phyloP scores from a whole-genome alignment of 2,113 vertebrate species.

The Perca schrenkii region DNA sequence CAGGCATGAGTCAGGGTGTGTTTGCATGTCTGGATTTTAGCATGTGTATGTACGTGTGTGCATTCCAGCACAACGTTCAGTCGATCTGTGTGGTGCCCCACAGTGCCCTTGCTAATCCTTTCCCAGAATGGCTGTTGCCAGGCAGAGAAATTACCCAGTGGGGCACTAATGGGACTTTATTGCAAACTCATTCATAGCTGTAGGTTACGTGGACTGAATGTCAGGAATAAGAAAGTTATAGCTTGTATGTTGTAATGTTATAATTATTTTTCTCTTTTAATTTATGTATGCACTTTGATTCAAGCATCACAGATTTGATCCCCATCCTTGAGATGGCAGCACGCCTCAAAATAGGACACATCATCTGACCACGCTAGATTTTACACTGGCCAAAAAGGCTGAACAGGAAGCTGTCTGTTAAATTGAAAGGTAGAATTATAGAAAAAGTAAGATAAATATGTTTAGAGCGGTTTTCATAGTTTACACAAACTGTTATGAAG shows the following conservation, averaged over 20 bases:
- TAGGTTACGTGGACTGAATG: not conserved
- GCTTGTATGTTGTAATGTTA: not conserved
- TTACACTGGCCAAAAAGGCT: not conserved
- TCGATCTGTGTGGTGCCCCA: slow-evolving; percentile 52
- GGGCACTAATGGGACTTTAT: slow-evolving; percentile 42
- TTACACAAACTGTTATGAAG: not conserved
- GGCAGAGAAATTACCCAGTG: slow-evolving; percentile 74
- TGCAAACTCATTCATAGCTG: slow-evolving; percentile 36
- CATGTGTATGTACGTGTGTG: slow-evolving; percentile 29
- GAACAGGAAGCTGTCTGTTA: not conserved
- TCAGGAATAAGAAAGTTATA: not conserved
- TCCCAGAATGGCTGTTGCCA: slow-evolving; percentile 78
- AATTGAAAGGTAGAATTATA: not conserved
- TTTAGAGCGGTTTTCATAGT: not conserved
- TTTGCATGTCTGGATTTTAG: slow-evolving; percentile 57
- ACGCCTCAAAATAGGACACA: not conserved
- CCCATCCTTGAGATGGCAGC: not conserved
- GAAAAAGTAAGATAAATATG: not conserved
- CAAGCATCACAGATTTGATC: not conserved
- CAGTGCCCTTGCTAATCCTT: slow-evolving; percentile 65
- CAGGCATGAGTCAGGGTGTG: slow-evolving; percentile 49
- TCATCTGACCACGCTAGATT: not conserved
- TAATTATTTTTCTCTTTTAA: not conserved
- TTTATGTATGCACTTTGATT: not conserved
- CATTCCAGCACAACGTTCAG: slow-evolving; percentile 76